These are phyloP conservation scores for Ctenoplectra terminalis DNA, from an alignment of 1,140 invertebrate genomes.

Conservation along the genomic window DNA sequence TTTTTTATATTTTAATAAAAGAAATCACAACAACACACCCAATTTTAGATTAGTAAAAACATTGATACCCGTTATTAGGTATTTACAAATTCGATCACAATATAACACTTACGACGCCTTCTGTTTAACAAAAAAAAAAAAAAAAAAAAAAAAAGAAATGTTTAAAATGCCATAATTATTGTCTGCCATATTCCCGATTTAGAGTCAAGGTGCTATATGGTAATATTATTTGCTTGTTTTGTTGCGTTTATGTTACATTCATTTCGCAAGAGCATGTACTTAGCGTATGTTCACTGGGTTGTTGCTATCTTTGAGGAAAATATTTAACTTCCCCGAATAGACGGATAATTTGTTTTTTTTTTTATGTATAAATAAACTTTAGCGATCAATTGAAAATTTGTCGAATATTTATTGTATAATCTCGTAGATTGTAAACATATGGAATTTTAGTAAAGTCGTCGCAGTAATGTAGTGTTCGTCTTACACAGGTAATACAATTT, in stretches of 20 bases:
- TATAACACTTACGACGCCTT: neutral
- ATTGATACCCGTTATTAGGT: neutral
- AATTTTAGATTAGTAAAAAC: conserved; percentile 20
- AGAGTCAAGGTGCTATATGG: conserved; percentile 52
- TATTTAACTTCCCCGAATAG: conserved; percentile 16
- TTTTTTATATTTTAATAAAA: too few relatives aligned
- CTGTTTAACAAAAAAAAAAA: neutral
- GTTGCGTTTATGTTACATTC: conserved; percentile 70
- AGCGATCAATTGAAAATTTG: neutral
- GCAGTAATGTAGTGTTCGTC: conserved; percentile 4
- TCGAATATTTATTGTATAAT: neutral
- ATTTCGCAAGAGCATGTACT: conserved; percentile 75
- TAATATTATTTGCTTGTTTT: conserved; percentile 71
- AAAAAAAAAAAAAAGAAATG: conserved; percentile 13
- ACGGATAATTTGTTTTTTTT: conserved; percentile 5
- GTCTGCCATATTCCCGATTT: conserved; percentile 31
- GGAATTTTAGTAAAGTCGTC: neutral
- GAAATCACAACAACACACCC: conserved; percentile 4
- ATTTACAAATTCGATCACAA: neutral
- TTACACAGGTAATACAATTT: conserved; percentile 23
- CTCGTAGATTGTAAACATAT: neutral
- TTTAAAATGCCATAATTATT: conserved; percentile 17
- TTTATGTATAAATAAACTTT: neutral
- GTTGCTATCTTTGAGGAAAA: conserved; percentile 52
- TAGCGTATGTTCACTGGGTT: conserved; percentile 75